A percentile compares a stretch with the other conserved stretches of the same genome.
Evolutionary conservation across 2,888 invertebrate species (phyloP).

Genomic region (Rhagonycha fulva): DNA sequence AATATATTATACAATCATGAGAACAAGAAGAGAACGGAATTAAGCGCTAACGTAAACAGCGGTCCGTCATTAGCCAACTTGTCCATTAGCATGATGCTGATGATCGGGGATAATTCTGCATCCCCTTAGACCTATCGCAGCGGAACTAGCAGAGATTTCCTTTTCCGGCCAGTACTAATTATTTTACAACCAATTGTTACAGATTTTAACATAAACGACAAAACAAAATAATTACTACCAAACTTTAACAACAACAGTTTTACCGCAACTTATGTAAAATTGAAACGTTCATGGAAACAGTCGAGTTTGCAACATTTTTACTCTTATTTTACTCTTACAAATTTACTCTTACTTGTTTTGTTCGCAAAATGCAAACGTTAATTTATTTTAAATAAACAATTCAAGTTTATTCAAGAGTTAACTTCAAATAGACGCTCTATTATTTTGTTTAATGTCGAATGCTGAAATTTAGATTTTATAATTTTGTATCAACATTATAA

Average conservation of each 20-base stretch:
- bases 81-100: conserved; percentile 48
- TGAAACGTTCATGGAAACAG: not conserved
- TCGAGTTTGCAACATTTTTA: not conserved
- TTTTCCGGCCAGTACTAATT: conserved; percentile 42
- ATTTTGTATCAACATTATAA: not conserved
- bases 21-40: conserved; percentile 37
- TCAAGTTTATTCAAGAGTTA: not conserved
- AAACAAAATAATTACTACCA: conserved; percentile 9
- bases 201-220: conserved; percentile 19
- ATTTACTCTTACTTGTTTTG: not conserved
- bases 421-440: not conserved
- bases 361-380: not conserved
- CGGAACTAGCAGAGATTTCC: conserved; percentile 45
- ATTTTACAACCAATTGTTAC: conserved; percentile 36
- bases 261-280: not conserved
- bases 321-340: not conserved
- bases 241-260: conserved; percentile 1
- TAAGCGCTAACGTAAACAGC: conserved; percentile 49
- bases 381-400: not conserved
- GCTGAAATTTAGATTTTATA: not conserved
- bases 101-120: conserved; percentile 46
- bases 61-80: conserved; percentile 50
- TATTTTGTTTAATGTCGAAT: not conserved
- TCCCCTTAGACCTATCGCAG: conserved; percentile 42
- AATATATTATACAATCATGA: conserved; percentile 11